These are phyloP conservation scores for Tetragonula clypearis DNA, from an alignment of 1,140 invertebrate genomes.

Conservation along the genomic window DNA sequence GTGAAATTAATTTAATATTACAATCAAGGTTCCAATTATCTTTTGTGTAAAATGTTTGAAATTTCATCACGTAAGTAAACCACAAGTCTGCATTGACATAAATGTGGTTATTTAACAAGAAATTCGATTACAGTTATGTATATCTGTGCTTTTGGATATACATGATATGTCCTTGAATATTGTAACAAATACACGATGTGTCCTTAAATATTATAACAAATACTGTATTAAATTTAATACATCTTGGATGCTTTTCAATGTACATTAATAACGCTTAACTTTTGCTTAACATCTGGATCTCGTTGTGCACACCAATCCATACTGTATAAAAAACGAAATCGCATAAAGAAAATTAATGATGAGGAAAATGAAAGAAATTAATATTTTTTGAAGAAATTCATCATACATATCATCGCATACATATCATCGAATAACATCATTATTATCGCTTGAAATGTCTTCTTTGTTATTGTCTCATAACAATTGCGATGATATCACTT, in stretches of 20 bases:
- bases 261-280: not conserved
- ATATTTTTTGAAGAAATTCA: too few relatives aligned
- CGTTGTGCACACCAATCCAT: too few relatives aligned
- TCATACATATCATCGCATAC: too few relatives aligned
- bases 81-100: not conserved
- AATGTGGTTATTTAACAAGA: not conserved
- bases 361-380: too few relatives aligned
- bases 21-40: not conserved
- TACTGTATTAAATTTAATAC: not conserved
- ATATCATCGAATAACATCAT: too few relatives aligned
- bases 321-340: too few relatives aligned
- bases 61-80: not conserved
- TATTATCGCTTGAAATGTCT: too few relatives aligned
- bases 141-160: not conserved
- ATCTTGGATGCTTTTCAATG: not conserved
- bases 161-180: not conserved
- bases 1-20: not conserved
- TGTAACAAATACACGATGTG: not conserved
- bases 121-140: not conserved
- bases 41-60: not conserved
- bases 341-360: too few relatives aligned
- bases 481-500: too few relatives aligned
- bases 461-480: too few relatives aligned
- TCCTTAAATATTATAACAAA: not conserved
- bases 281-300: not conserved